Base-by-base conservation (phyloP, 2,888 invertebrate species). In the Eupithecia vulgata region DNA sequence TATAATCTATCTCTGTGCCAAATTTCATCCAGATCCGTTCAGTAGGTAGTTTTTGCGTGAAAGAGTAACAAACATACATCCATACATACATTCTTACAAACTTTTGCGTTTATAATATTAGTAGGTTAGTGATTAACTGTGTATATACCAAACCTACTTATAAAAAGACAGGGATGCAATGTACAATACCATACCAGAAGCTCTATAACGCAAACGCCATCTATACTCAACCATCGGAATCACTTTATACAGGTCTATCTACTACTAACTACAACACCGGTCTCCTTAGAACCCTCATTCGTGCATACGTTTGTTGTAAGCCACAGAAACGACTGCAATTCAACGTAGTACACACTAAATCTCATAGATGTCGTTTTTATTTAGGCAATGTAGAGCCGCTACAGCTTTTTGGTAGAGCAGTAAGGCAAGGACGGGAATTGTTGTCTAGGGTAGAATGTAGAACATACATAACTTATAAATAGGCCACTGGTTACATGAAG, bases 401-500 rank as follows among this genome's bases (percentile, higher is more conserved):
- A 13, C 13, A 13, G 13, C 13, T 57, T 52, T 57, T 12, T 57
- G 57, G 5, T 57, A 57, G 57, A 57, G 25, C 57, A 48, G n/a
- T n/a, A n/a, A n/a, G n/a, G n/a, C n/a, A n/a, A n/a, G n/a, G n/a
- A n/a, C n/a, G n/a, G n/a, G n/a, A n/a, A n/a, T n/a, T n/a, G n/a
- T n/a, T n/a, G n/a, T n/a, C n/a, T n/a, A n/a, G n/a, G n/a, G n/a
- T n/a, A n/a, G n/a, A n/a, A n/a, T n/a, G n/a, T n/a, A n/a, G n/a
- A n/a, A n/a, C n/a, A 30, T 34, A 57, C 8, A 34, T 17, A 25
- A 65, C 21, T 40, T 10, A 40, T 64, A 64, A 21, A 64, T 40
- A 65, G 65, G 40, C 65, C 65, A 65, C 65, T 40, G 65, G 65
- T 65, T 21, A 65, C 40, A 21, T 21, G 21, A 37, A 25, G 17